These are phyloP conservation scores for Philopedon plagiatum DNA, from an alignment of 2,888 invertebrate genomes.

Conservation along the genomic window DNA sequence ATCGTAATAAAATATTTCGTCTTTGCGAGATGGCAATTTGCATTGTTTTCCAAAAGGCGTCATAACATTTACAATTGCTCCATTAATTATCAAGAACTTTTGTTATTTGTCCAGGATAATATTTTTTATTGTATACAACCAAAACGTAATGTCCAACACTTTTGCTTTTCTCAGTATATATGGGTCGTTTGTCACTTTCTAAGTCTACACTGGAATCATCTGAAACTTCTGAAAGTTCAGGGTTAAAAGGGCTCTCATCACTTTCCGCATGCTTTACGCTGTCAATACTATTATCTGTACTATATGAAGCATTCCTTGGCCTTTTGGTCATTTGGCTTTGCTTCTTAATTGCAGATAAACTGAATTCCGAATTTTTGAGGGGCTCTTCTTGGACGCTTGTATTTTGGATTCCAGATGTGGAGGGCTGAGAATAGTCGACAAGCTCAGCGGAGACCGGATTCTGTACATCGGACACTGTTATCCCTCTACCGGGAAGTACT, in stretches of 20 bases:
- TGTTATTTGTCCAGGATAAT: conserved; percentile 1
- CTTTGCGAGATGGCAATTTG: background rate
- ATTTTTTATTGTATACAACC: background rate
- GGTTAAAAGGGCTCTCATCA: background rate
- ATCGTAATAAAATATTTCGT: too few relatives aligned
- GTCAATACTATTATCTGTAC: too few relatives aligned
- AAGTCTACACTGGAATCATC: background rate
- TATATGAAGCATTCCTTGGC: too few relatives aligned
- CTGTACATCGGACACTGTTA: conserved; percentile 1
- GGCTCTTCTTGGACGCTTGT: background rate
- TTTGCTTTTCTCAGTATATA: background rate
- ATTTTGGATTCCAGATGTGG: background rate
- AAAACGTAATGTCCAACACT: conserved; percentile 7
- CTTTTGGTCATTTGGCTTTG: conserved; percentile 2
- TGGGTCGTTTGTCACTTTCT: too few relatives aligned
- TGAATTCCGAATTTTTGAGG: background rate
- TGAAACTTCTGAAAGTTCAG: conserved; percentile 1
- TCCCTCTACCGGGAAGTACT: background rate
- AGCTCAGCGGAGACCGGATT: conserved; percentile 2
- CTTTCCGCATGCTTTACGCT: conserved; percentile 1
- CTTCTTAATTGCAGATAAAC: background rate
- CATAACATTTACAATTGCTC: conserved; percentile 1
- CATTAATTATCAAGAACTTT: conserved; percentile 2
- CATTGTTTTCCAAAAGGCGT: background rate
- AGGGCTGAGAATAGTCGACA: background rate